Conservation (phyloP, 2,888 invertebrate genomes). For the Rhamnusium bicolor region DNA sequence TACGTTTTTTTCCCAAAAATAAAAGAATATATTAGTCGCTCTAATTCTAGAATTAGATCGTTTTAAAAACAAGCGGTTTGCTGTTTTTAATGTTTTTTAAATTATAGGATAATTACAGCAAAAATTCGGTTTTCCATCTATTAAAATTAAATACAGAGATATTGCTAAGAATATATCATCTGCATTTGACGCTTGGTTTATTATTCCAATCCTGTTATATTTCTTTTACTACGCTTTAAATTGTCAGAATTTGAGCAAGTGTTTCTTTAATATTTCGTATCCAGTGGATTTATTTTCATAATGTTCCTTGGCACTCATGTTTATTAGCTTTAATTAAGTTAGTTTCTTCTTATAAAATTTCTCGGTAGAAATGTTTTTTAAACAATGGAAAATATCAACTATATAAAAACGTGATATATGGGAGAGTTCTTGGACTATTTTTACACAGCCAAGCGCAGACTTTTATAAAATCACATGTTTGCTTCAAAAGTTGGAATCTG, state of each 20-base stretch:
- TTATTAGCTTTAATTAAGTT: slow-evolving; percentile 5
- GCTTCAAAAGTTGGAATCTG: not conserved
- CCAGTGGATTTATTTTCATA: not conserved
- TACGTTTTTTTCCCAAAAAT: not conserved
- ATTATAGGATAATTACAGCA: not conserved
- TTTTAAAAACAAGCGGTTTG: not conserved
- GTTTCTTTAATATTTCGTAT: slow-evolving; percentile 1
- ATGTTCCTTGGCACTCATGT: not conserved
- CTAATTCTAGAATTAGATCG: not conserved
- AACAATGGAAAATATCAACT: not conserved
- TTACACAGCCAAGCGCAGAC: not conserved
- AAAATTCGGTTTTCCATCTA: not conserved
- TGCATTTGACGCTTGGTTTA: slow-evolving; percentile 22
- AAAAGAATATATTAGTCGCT: not conserved
- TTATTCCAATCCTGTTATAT: slow-evolving; percentile 7
- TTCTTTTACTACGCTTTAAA: not conserved
- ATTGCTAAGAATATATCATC: slow-evolving; percentile 14
- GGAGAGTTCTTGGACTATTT: not conserved
- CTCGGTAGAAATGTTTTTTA: not conserved
- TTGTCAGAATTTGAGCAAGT: slow-evolving; percentile 3
- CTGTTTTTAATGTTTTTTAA: not conserved
- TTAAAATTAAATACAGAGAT: not conserved
- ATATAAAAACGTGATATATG: not conserved
- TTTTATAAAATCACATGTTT: not conserved
- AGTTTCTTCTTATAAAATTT: not conserved